Evolutionary conservation across 2,113 vertebrate species (phyloP).

Genomic region (Peromyscus californicus): DNA sequence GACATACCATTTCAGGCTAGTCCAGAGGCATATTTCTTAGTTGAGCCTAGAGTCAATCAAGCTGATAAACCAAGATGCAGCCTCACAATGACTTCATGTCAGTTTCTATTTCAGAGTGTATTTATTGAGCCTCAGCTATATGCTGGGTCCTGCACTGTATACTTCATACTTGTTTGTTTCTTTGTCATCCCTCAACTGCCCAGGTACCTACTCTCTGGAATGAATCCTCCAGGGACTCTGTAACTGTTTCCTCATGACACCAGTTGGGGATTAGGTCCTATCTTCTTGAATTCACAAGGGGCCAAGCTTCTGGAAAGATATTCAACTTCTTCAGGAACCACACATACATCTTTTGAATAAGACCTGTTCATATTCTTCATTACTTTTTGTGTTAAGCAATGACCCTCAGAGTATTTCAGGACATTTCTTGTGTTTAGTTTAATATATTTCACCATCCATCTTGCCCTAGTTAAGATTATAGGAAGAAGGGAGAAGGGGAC

Average conservation of each 20-base stretch:
- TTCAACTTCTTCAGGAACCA: conserved; percentile 6
- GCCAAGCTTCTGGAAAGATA: conserved; percentile 11
- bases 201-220: neutral
- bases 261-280: neutral
- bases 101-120: neutral
- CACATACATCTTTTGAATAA: conserved; percentile 4
- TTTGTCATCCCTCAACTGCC: neutral
- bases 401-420: conserved; percentile 18
- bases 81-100: neutral
- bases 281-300: conserved; percentile 22
- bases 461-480: neutral
- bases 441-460: neutral
- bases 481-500: neutral
- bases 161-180: neutral
- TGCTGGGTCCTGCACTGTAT: neutral
- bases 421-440: conserved; percentile 2
- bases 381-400: neutral
- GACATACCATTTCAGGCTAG: neutral
- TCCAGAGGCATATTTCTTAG: neutral
- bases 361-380: neutral
- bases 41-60: neutral
- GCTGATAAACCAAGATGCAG: neutral
- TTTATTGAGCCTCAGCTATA: neutral
- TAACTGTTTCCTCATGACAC: neutral
- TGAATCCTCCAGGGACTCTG: neutral